phyloP scores from a whole-genome alignment of 2,797 vertebrate species.

The Sebastolobus altivelis region DNA sequence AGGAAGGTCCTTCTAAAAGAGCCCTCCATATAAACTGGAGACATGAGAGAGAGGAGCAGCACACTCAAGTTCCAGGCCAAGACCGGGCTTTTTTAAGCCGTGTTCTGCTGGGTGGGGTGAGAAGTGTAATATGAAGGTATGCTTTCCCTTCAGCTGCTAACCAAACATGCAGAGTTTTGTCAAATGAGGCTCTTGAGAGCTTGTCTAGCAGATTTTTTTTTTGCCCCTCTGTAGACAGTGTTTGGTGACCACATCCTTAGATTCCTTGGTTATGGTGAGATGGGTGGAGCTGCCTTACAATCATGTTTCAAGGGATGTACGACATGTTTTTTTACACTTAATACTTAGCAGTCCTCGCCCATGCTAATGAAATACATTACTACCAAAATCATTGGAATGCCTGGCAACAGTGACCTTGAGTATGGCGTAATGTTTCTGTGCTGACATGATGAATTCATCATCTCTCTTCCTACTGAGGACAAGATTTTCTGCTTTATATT shows the following conservation, averaged over 20 bases:
- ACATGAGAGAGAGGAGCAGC: constrained; percentile 68
- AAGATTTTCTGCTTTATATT: not conserved
- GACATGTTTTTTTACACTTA: constrained; percentile 58
- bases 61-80: constrained; percentile 65
- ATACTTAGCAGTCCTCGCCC: constrained; percentile 56
- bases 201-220: constrained; percentile 71
- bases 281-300: constrained; percentile 77
- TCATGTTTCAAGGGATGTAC: constrained; percentile 70
- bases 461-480: constrained; percentile 2
- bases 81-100: constrained; percentile 71
- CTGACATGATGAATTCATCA: constrained; percentile 25
- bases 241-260: constrained; percentile 82
- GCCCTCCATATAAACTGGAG: constrained; percentile 80
- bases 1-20: constrained; percentile 84
- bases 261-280: constrained; percentile 77
- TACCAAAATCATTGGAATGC: constrained; percentile 46
- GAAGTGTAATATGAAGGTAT: constrained; percentile 79
- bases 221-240: constrained; percentile 65
- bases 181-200: constrained; percentile 77
- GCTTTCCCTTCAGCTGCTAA: constrained; percentile 79
- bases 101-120: constrained; percentile 78
- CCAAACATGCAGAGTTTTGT: constrained; percentile 76
- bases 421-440: constrained; percentile 31
- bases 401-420: constrained; percentile 21
- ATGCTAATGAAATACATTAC: constrained; percentile 57